Evolutionary conservation across 1,140 invertebrate genomes (phyloP).

Genomic region (Campoletis sonorensis): DNA sequence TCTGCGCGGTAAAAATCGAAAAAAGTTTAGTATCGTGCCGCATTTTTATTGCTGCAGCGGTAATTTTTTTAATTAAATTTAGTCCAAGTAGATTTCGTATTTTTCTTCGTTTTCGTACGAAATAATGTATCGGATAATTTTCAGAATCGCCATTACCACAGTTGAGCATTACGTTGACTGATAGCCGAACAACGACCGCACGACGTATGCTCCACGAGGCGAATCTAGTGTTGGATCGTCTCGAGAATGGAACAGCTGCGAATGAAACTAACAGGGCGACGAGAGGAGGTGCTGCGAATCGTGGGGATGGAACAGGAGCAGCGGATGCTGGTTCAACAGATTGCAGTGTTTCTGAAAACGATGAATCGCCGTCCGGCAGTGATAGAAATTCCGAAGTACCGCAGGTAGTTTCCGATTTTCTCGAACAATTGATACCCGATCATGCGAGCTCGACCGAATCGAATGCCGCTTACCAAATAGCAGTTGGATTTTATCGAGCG

Average conservation of each 20-base stretch:
- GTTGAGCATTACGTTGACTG: conserved; percentile 70
- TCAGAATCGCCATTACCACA: conserved; percentile 68
- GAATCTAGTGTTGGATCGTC: conserved; percentile 67
- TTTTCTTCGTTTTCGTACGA: neutral
- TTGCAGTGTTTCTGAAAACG: neutral
- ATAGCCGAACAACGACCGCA: conserved; percentile 71
- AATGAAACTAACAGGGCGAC: conserved; percentile 34
- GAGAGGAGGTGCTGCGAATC: no score
- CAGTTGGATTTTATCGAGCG: no score
- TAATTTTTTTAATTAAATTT: no score
- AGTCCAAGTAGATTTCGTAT: neutral
- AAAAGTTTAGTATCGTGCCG: no score
- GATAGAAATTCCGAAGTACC: no score
- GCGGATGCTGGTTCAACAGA: neutral
- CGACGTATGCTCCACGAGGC: conserved; percentile 73
- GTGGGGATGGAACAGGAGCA: no score
- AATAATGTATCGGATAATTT: conserved; percentile 27
- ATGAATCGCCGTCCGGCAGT: neutral
- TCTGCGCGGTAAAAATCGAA: no score
- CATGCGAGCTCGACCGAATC: no score
- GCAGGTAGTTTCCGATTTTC: no score
- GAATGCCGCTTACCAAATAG: no score
- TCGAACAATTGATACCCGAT: no score
- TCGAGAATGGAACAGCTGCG: conserved; percentile 65
- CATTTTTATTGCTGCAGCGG: no score